These are phyloP conservation scores for Gandaritis pyraliata DNA, from an alignment of 2,888 invertebrate genomes.

Conservation along the genomic window DNA sequence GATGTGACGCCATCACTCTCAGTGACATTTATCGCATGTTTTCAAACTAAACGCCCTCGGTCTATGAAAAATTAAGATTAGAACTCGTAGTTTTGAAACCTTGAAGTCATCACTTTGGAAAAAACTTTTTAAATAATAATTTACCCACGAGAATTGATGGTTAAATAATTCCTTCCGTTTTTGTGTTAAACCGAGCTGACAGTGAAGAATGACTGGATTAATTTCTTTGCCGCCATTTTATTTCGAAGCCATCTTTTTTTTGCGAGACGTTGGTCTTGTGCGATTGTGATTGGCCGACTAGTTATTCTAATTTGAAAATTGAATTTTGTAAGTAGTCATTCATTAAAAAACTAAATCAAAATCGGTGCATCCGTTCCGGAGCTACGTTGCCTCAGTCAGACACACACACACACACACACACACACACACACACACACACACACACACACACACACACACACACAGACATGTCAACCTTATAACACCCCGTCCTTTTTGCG, in stretches of 20 bases:
- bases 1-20: too few relatives aligned
- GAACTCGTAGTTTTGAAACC: slow-evolving; percentile 1
- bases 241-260: slow-evolving; percentile 31
- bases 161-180: slow-evolving; percentile 44
- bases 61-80: not conserved
- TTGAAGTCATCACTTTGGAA: slow-evolving; percentile 10
- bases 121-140: slow-evolving; percentile 40
- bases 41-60: too few relatives aligned
- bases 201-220: slow-evolving; percentile 46
- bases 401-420: too few relatives aligned
- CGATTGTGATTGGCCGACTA: slow-evolving; percentile 24
- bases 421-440: too few relatives aligned
- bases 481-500: too few relatives aligned
- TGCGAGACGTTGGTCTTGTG: slow-evolving; percentile 19
- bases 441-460: too few relatives aligned
- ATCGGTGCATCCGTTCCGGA: too few relatives aligned
- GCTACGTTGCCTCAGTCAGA: too few relatives aligned
- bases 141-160: slow-evolving; percentile 41
- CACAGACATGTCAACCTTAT: too few relatives aligned
- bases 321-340: too few relatives aligned
- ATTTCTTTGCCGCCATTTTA: slow-evolving; percentile 40
- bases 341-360: too few relatives aligned
- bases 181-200: slow-evolving; percentile 45
- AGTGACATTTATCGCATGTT: too few relatives aligned
- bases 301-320: slow-evolving; percentile 19